A percentile compares a stretch with the other conserved stretches of the same genome.
phyloP scores from a whole-genome alignment of 2,113 vertebrate genomes.

The Ptyas mucosa region DNA sequence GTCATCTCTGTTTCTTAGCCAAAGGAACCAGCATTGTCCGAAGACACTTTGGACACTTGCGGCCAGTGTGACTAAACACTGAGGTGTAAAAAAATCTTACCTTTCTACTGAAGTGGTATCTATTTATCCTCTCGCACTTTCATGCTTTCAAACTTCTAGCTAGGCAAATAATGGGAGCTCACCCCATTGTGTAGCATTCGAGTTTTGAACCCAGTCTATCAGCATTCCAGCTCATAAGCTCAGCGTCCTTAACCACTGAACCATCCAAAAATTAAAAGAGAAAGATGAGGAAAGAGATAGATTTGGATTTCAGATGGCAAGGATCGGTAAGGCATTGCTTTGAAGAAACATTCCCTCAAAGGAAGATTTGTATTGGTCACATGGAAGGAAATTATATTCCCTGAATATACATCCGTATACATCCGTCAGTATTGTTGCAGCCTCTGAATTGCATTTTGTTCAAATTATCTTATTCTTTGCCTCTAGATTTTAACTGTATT shows the following conservation, averaged over 20 bases:
- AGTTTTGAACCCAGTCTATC: no score
- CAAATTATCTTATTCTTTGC: neutral
- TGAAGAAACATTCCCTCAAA: neutral
- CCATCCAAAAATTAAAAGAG: neutral
- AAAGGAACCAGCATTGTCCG: neutral
- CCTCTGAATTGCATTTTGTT: neutral
- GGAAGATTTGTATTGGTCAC: neutral
- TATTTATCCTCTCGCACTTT: neutral
- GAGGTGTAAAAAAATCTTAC: neutral
- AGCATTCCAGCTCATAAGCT: no score
- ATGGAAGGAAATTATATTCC: neutral
- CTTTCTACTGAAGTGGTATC: neutral
- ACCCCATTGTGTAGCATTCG: neutral
- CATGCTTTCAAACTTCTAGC: neutral
- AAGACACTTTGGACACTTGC: neutral
- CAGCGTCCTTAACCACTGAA: no score
- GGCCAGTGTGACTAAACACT: neutral
- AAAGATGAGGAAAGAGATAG: neutral
- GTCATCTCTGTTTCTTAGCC: neutral
- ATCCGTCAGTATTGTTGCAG: neutral
- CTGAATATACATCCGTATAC: neutral
- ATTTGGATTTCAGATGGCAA: neutral
- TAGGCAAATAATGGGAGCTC: neutral
- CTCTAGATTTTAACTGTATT: neutral
- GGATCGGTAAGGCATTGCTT: neutral